phyloP scores from a whole-genome alignment of 1,140 invertebrate species.

The Brachionus calyciflorus region DNA sequence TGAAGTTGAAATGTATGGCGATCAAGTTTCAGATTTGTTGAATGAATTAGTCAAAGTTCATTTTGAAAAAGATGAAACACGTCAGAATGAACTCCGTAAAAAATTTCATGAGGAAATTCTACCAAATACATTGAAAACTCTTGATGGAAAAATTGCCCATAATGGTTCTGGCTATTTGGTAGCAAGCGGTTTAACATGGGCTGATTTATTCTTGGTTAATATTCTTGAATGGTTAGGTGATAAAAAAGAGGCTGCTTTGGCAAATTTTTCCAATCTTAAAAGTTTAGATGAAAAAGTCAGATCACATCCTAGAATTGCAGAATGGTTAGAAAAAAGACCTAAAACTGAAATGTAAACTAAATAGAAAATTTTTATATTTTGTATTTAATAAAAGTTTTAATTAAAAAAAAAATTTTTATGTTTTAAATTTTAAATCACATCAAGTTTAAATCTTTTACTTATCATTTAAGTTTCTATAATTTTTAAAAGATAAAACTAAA shows the following conservation, averaged over 20 bases:
- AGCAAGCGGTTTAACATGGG: conserved; percentile 16
- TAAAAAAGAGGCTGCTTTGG: background rate
- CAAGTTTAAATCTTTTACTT: too few relatives aligned
- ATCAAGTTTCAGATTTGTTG: conserved; percentile 24
- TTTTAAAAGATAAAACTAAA: too few relatives aligned
- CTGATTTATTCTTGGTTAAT: conserved; percentile 34
- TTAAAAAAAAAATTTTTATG: too few relatives aligned
- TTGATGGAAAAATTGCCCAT: background rate
- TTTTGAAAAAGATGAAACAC: conserved; percentile 41
- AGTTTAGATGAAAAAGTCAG: background rate
- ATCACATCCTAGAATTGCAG: background rate
- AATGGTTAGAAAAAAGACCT: conserved; percentile 28
- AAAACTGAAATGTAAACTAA: conserved; percentile 29
- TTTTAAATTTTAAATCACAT: too few relatives aligned
- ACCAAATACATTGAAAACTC: background rate
- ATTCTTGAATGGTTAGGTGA: conserved; percentile 16
- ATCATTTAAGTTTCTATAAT: too few relatives aligned
- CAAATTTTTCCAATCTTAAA: background rate
- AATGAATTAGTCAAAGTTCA: conserved; percentile 32
- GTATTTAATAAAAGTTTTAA: too few relatives aligned
- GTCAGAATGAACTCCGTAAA: background rate
- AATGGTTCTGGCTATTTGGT: conserved; percentile 24
- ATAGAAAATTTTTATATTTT: too few relatives aligned
- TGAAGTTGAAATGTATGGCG: conserved; percentile 14
- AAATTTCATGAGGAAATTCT: background rate